Conservation (phyloP, 2,113 vertebrate species). For the Mustela lutreola region DNA sequence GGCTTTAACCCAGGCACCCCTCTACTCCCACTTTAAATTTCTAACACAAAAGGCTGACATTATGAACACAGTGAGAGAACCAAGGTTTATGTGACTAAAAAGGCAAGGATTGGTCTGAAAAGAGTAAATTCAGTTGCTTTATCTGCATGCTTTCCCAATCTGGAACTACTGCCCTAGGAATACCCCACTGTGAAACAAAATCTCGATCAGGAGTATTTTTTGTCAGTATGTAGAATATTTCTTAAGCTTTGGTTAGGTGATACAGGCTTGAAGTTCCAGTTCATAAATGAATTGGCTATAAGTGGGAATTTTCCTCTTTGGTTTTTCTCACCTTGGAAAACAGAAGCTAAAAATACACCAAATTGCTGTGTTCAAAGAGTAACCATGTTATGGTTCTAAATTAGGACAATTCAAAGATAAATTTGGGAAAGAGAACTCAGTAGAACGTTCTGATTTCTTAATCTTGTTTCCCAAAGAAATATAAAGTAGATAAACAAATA, state of each 20-base stretch:
- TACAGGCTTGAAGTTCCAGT: not conserved
- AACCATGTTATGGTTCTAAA: not conserved
- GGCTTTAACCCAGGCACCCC: too few species aligned
- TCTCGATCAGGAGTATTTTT: not conserved
- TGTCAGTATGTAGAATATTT: not conserved
- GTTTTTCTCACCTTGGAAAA: constrained; percentile 49
- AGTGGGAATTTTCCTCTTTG: not conserved
- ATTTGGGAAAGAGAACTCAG: constrained; percentile 17
- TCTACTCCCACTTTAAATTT: not conserved
- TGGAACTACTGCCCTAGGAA: not conserved
- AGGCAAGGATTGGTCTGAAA: not conserved
- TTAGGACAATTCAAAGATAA: constrained; percentile 6
- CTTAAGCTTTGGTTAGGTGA: not conserved
- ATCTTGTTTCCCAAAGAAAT: not conserved
- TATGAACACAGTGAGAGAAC: not conserved
- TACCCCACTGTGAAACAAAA: not conserved
- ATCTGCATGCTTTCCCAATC: not conserved
- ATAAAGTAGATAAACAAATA: not conserved
- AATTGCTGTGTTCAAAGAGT: not conserved
- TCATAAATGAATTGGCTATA: not conserved
- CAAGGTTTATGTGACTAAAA: not conserved
- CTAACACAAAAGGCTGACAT: not conserved
- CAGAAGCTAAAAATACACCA: constrained; percentile 46
- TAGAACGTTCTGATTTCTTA: not conserved
- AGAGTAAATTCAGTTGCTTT: not conserved